Evolutionary conservation across 2,888 invertebrate species (phyloP).

Genomic region (Acanthosepion lycidas): DNA sequence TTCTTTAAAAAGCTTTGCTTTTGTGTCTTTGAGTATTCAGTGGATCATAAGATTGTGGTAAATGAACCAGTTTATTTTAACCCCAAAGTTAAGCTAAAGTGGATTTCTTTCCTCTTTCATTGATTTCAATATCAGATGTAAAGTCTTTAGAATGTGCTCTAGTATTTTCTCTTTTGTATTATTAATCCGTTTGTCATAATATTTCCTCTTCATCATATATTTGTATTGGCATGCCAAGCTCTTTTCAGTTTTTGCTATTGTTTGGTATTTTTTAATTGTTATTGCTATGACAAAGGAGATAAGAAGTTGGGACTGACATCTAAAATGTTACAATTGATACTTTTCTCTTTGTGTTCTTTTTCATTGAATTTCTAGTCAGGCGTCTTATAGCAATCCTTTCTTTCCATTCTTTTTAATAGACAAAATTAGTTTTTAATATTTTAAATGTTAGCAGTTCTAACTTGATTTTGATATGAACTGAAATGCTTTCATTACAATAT

Average conservation of each 20-base stretch:
- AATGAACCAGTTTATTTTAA: background rate
- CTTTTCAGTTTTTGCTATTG: no score
- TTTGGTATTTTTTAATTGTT: no score
- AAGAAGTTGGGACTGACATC: no score
- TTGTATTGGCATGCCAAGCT: background rate
- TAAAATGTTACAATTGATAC: no score
- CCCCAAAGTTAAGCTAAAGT: background rate
- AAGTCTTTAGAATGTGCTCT: background rate
- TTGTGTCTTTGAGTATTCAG: background rate
- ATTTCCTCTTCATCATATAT: background rate
- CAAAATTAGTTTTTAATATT: background rate
- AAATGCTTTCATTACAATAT: background rate
- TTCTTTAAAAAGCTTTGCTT: background rate
- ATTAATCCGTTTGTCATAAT: background rate
- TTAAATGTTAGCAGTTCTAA: background rate
- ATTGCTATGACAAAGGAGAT: no score
- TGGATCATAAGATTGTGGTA: background rate
- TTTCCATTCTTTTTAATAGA: no score
- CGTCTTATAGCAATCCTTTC: no score
- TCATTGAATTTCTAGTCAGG: no score
- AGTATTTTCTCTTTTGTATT: background rate
- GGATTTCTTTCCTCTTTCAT: background rate
- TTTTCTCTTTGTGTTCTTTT: no score
- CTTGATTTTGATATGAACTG: background rate
- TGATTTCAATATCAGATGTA: background rate